Percentiles rank a stretch among this genome's conserved stretches.
These are phyloP conservation scores for Limosa lapponica DNA, from an alignment of 2,797 vertebrate species.

Conservation along the genomic window DNA sequence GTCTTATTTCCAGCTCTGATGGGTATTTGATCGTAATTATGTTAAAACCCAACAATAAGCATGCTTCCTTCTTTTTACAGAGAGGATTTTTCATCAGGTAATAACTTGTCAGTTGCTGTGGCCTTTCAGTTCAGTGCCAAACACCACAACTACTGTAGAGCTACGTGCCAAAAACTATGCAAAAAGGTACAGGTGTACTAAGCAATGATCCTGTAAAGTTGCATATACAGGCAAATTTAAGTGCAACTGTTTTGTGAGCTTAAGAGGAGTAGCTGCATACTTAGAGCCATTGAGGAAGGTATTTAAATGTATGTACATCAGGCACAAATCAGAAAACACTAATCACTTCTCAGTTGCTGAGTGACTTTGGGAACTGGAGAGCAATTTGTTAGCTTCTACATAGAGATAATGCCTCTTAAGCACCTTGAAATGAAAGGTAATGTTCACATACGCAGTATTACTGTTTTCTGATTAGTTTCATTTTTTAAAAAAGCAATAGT, in stretches of 20 bases:
- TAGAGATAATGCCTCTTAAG: not conserved
- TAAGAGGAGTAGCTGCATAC: not conserved
- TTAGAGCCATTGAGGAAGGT: not conserved
- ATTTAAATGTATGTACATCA: not conserved
- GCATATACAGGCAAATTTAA: not conserved
- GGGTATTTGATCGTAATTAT: not conserved
- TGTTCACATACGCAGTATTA: not conserved
- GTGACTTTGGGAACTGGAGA: not conserved
- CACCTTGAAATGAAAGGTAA: not conserved
- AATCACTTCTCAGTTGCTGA: not conserved
- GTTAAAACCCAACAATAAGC: not conserved
- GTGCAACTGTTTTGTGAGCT: not conserved
- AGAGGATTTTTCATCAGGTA: not conserved
- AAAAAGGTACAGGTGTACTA: not conserved
- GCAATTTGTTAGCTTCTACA: not conserved
- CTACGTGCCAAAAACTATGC: not conserved
- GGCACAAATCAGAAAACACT: not conserved
- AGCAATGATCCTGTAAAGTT: not conserved
- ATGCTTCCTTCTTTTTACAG: not conserved
- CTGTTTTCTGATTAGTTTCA: not conserved
- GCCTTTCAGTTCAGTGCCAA: not conserved
- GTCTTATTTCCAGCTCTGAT: not conserved
- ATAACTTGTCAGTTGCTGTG: not conserved
- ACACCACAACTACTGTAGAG: not conserved
- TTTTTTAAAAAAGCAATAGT: not conserved